phyloP scores from a whole-genome alignment of 2,113 vertebrate genomes.

The Myotis brandtii region DNA sequence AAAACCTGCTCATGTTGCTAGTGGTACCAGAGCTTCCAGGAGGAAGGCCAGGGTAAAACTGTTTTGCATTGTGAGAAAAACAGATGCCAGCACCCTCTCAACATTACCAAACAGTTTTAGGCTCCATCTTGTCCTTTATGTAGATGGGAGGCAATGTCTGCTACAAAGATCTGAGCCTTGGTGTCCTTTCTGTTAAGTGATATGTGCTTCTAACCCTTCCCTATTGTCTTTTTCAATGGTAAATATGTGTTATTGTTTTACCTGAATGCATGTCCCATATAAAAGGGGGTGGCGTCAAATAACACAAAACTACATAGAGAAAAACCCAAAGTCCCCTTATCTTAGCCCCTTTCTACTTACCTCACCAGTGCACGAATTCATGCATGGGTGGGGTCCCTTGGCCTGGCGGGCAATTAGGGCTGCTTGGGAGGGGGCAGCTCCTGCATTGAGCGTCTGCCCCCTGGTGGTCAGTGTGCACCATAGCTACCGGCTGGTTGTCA shows the following conservation, averaged over 20 bases:
- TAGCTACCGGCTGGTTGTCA: too few relatives aligned
- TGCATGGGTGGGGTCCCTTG: too few relatives aligned
- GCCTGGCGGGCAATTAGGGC: too few relatives aligned
- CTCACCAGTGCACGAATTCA: neutral
- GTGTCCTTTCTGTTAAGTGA: neutral
- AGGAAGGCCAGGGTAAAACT: neutral
- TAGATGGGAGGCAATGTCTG: neutral
- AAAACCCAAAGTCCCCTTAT: neutral
- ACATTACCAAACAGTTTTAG: neutral
- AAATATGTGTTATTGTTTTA: neutral
- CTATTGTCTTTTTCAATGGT: neutral
- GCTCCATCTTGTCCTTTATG: neutral
- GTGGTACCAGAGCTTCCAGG: neutral
- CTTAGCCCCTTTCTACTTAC: neutral
- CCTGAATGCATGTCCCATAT: neutral
- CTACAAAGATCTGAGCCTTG: neutral
- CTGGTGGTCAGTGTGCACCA: too few relatives aligned
- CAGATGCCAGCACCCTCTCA: neutral
- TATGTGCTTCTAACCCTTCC: neutral
- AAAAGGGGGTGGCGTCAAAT: neutral
- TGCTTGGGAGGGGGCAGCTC: too few relatives aligned
- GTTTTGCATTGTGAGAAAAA: neutral
- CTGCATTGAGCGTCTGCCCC: too few relatives aligned
- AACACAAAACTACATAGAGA: neutral
- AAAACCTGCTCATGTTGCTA: neutral